Conservation (phyloP, 2,113 vertebrate genomes). For the Tretioscincus oriximinensis region DNA sequence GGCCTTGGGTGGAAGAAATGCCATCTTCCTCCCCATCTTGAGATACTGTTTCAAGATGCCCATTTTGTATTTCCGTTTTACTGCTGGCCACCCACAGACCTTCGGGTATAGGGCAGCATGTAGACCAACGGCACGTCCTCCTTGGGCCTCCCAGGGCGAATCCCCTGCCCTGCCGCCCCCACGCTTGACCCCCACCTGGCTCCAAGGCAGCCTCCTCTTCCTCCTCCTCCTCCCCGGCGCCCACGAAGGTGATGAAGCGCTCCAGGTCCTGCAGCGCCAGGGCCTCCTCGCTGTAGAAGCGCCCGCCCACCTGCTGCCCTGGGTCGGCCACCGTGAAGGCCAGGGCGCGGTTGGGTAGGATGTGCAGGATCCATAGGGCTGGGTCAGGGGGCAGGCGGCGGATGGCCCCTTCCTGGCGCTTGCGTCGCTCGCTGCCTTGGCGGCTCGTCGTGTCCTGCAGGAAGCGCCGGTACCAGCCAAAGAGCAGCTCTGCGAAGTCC, state of each 20-base stretch:
- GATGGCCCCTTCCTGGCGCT: conserved; percentile 55
- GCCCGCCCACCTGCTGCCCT: conserved; percentile 25
- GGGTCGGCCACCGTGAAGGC: conserved; percentile 29
- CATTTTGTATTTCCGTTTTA: too few relatives aligned
- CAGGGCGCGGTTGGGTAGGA: conserved; percentile 57
- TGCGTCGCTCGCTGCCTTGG: conserved; percentile 33
- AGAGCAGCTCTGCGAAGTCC: conserved; percentile 64
- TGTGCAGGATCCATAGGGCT: conserved; percentile 65
- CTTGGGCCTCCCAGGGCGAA: not conserved
- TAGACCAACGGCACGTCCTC: too few relatives aligned
- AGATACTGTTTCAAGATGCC: too few relatives aligned
- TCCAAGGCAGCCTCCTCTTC: not conserved
- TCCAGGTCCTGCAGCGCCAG: conserved; percentile 60
- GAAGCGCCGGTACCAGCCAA: conserved; percentile 62
- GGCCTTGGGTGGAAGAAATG: too few relatives aligned
- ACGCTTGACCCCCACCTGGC: rapidly evolving
- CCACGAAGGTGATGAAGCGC: conserved; percentile 62
- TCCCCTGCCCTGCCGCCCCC: not conserved
- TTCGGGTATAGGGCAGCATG: too few relatives aligned
- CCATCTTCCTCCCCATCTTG: too few relatives aligned
- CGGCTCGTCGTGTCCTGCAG: conserved; percentile 18
- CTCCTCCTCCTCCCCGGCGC: conserved; percentile 52
- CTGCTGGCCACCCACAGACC: too few relatives aligned
- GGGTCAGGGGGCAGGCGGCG: conserved; percentile 56
- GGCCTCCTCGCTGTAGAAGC: conserved; percentile 57